Base-by-base conservation (phyloP, 2,113 vertebrate genomes). In the Crypturellus undulatus region DNA sequence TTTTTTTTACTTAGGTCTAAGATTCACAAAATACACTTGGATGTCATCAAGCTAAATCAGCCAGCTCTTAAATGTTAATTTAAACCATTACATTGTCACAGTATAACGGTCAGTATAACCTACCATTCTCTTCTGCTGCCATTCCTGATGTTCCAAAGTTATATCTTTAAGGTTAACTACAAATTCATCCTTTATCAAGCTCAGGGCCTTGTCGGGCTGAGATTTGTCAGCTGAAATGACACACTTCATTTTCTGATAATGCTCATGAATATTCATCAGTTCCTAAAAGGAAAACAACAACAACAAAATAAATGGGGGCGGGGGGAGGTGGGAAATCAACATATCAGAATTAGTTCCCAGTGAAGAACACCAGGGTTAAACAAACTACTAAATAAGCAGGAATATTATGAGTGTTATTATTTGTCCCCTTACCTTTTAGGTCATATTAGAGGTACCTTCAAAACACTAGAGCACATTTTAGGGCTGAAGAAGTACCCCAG, bases 221-320 rank as follows among this genome's bases (percentile, higher is more conserved):
- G 96, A 97, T 17, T 97, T 90, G 28, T 97, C 83, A 30, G 92
- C 67, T 24, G 96, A 98, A 76, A 98, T 96, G 9, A 96, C 82
- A 16, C 96, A 95, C 92, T 99, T 99, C 97, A 99, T 97, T 90
- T 97, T 98, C 76, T 98, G 97, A 73, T 99, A 99, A 94, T 99
- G 98, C 3, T 98, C 94, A 2, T 99, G 98, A 92, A 99, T 91
- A 88, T 99, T 99, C 83, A 98, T 95, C 78, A 99, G 79, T 94
- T 99, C 99, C 99, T 99, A 69, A 84, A 97, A 94, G 40, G 15
- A 75, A 56, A 54, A 59, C 15, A 58, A 58, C 8, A 17, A 56
- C 14, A 17, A 56, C 8, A 56, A 56, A 56, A 56, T 17, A 56
- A 32, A 32, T 9, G 6, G 40, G 40, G 40, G 40, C 40, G 10